phyloP scores from a whole-genome alignment of 2,797 vertebrate species.

The Falco columbarius region DNA sequence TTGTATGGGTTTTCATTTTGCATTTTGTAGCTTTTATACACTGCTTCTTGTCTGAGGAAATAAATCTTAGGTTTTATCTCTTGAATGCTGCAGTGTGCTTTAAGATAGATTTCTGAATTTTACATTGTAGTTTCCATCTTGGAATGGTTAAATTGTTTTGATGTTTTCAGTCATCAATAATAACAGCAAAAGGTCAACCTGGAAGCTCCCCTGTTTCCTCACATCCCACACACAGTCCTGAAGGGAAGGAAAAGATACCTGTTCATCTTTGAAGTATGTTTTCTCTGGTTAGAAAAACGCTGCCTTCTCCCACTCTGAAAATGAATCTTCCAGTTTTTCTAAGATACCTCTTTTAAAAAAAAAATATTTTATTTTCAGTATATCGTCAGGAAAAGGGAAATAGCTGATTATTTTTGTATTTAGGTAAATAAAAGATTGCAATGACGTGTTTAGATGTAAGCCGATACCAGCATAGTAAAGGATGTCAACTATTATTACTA shows the following conservation, averaged over 20 bases:
- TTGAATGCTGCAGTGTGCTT: conserved; percentile 67
- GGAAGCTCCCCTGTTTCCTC: background rate
- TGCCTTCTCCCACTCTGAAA: conserved; percentile 3
- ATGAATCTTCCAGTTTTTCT: conserved; percentile 21
- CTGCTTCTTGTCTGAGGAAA: conserved; percentile 72
- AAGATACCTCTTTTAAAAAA: background rate
- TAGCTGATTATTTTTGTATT: conserved; percentile 59
- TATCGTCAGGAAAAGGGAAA: background rate
- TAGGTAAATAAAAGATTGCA: conserved; percentile 42
- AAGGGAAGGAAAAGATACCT: background rate
- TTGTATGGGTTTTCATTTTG: conserved; percentile 63
- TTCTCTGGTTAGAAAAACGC: conserved; percentile 33
- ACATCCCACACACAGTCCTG: background rate
- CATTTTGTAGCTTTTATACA: conserved; percentile 72
- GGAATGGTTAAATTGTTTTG: conserved; percentile 51
- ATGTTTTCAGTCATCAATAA: conserved; percentile 25
- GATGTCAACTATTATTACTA: conserved; percentile 53
- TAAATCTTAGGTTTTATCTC: conserved; percentile 77
- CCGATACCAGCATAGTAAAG: conserved; percentile 29
- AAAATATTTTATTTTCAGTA: conserved; percentile 49
- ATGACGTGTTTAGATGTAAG: conserved; percentile 27
- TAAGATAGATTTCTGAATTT: conserved; percentile 68
- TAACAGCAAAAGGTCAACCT: conserved; percentile 15
- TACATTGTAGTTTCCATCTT: conserved; percentile 61
- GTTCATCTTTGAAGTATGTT: background rate